These are phyloP conservation scores for Mimachlamys varia DNA, from an alignment of 2,888 invertebrate species.

Conservation along the genomic window DNA sequence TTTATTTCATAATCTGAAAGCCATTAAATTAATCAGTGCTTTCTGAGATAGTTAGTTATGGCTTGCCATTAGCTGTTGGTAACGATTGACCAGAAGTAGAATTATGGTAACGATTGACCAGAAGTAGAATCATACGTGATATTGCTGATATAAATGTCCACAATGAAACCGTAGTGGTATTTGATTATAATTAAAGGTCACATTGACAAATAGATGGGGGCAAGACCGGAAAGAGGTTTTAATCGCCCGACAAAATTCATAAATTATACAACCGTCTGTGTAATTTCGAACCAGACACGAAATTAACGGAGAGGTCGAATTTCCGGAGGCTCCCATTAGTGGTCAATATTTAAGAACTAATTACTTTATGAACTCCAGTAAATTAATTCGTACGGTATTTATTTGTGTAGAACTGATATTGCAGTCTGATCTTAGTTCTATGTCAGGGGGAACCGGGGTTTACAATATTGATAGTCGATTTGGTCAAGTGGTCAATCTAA, in stretches of 20 bases:
- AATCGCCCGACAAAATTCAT: not conserved
- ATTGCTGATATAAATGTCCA: no score
- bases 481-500: slow-evolving; percentile 28
- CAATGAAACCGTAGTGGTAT: no score
- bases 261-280: not conserved
- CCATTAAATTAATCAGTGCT: not conserved
- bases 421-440: not conserved
- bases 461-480: slow-evolving; percentile 3
- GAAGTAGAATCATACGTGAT: not conserved
- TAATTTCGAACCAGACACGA: not conserved
- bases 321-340: not conserved
- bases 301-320: not conserved
- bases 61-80: not conserved
- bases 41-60: not conserved
- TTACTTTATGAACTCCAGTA: not conserved
- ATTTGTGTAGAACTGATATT: not conserved
- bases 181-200: not conserved
- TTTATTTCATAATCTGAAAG: not conserved
- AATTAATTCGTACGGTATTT: not conserved
- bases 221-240: not conserved
- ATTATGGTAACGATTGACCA: not conserved
- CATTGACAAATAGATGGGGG: not conserved
- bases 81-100: not conserved
- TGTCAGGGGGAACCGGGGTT: not conserved
- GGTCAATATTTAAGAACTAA: slow-evolving; percentile 15